phyloP scores from a whole-genome alignment of 2,113 vertebrate genomes.

The Delphinus delphis region DNA sequence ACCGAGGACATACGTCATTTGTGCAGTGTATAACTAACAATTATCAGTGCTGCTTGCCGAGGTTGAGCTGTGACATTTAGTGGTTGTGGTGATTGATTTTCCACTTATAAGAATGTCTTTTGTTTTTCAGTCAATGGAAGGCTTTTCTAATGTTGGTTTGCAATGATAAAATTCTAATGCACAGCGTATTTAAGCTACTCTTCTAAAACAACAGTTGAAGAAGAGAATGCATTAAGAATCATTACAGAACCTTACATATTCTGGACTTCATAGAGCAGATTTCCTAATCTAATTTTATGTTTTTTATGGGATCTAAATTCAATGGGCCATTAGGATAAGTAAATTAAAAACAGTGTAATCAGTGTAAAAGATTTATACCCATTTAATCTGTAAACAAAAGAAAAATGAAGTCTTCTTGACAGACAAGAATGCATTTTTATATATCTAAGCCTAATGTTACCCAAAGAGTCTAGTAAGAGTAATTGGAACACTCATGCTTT shows the following conservation, averaged over 20 bases:
- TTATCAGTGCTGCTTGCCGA: slow-evolving; percentile 84
- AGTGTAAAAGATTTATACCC: slow-evolving; percentile 34
- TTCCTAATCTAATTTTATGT: slow-evolving; percentile 49
- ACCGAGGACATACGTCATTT: slow-evolving; percentile 83
- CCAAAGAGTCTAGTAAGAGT: slow-evolving; percentile 70
- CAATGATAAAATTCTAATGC: slow-evolving; percentile 80
- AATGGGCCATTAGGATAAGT: slow-evolving; percentile 58
- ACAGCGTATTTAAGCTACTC: slow-evolving; percentile 73
- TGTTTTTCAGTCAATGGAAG: slow-evolving; percentile 82
- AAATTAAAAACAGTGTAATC: slow-evolving; percentile 68
- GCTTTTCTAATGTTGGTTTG: slow-evolving; percentile 79
- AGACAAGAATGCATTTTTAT: slow-evolving; percentile 55
- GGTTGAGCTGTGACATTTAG: slow-evolving; percentile 85
- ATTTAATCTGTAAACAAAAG: slow-evolving; percentile 52
- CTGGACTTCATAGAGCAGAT: slow-evolving; percentile 61
- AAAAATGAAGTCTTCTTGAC: neutral
- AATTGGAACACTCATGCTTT: slow-evolving; percentile 69
- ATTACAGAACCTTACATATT: slow-evolving; percentile 58
- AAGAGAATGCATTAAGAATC: slow-evolving; percentile 76
- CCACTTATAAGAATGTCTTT: slow-evolving; percentile 86
- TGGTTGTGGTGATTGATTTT: slow-evolving; percentile 87
- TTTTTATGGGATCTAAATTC: slow-evolving; percentile 62
- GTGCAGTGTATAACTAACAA: slow-evolving; percentile 83
- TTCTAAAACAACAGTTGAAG: slow-evolving; percentile 62
- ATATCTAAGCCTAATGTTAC: slow-evolving; percentile 64